Percentiles rank a stretch among this genome's conserved stretches.
phyloP scores from a whole-genome alignment of 2,797 vertebrate species.

The Oryzias sinensis region DNA sequence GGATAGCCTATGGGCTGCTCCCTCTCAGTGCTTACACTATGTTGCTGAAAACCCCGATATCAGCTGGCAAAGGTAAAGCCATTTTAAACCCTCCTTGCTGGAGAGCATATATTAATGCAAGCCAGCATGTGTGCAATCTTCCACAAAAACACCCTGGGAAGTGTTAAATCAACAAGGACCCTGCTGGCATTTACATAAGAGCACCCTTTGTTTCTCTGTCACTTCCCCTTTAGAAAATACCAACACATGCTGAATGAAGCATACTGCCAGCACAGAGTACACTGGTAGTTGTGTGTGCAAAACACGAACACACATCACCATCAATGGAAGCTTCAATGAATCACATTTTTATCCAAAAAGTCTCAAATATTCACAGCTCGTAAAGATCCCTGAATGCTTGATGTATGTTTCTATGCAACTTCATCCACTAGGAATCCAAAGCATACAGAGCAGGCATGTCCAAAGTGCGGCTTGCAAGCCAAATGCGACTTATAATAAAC shows the following conservation, averaged over 20 bases:
- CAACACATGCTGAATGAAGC: conserved; percentile 23
- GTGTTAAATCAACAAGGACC: conserved; percentile 50
- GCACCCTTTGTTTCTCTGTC: conserved; percentile 43
- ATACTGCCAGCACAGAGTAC: neutral
- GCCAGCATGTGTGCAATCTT: conserved; percentile 6
- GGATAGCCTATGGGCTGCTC: conserved; percentile 55
- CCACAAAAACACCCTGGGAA: conserved; percentile 26
- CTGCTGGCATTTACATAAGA: conserved; percentile 57
- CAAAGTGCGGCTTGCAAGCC: no score
- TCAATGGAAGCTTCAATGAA: neutral
- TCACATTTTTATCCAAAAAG: neutral
- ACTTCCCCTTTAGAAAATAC: conserved; percentile 32
- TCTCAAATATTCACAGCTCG: conserved; percentile 7
- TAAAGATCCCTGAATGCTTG: neutral
- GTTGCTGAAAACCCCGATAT: conserved; percentile 58
- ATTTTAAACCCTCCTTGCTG: conserved; percentile 44
- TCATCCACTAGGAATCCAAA: no score
- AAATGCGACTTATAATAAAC: no score
- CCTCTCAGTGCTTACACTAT: conserved; percentile 47
- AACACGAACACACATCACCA: conserved; percentile 3
- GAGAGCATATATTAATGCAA: conserved; percentile 14
- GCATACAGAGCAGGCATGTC: no score
- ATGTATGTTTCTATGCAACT: no score
- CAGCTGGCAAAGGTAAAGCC: conserved; percentile 62
- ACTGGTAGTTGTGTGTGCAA: conserved; percentile 4